Evolutionary conservation across 2,797 vertebrate species (phyloP).

Genomic region (Chelon labrosus): DNA sequence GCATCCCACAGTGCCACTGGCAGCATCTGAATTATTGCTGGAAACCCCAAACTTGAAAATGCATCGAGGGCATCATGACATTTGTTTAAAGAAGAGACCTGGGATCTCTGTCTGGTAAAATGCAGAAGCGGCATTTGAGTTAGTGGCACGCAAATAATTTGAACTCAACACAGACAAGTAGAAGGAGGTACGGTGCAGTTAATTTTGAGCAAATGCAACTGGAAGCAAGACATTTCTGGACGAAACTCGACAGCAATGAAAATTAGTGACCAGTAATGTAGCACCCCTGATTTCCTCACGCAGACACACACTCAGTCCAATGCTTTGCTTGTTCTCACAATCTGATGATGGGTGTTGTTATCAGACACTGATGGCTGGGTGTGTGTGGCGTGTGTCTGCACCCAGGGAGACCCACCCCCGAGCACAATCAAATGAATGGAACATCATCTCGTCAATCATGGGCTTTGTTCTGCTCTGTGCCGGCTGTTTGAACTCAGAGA

Average conservation of each 20-base stretch:
- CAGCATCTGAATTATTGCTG: slow-evolving; percentile 37
- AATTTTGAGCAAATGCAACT: not conserved
- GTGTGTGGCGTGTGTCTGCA: slow-evolving; percentile 66
- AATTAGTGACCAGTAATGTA: not conserved
- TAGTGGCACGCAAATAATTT: not conserved
- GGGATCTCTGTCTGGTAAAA: slow-evolving; percentile 1
- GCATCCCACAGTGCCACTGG: slow-evolving; percentile 39
- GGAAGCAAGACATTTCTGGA: not conserved
- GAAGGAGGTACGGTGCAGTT: not conserved
- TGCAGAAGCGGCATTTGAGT: not conserved
- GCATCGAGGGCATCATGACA: not conserved
- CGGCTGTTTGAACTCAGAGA: slow-evolving; percentile 72
- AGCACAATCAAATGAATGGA: slow-evolving; percentile 81
- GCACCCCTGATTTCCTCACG: slow-evolving; percentile 5
- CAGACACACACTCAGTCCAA: not conserved
- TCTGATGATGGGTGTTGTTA: slow-evolving; percentile 60
- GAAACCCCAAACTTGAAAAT: slow-evolving; percentile 40
- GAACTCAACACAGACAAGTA: not conserved
- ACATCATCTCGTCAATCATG: slow-evolving; percentile 77
- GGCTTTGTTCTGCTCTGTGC: slow-evolving; percentile 73
- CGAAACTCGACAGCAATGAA: not conserved
- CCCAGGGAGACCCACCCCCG: slow-evolving; percentile 65
- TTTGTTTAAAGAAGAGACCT: not conserved
- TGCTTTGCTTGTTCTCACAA: slow-evolving; percentile 26
- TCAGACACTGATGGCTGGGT: slow-evolving; percentile 60